Evolutionary conservation across 2,797 vertebrate species (phyloP).

Genomic region (Hapalemur alaotrensis): DNA sequence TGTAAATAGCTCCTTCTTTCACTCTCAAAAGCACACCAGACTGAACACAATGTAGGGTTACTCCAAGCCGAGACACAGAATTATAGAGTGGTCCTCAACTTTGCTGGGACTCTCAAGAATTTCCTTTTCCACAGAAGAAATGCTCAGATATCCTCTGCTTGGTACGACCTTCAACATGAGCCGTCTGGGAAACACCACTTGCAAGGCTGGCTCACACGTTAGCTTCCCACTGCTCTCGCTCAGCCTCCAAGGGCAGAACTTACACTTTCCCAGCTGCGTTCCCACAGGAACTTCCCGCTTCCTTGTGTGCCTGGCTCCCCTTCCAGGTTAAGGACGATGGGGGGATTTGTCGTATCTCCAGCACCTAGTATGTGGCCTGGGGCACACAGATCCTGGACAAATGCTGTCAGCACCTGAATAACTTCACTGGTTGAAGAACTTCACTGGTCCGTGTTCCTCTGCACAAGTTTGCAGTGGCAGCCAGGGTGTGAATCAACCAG

Average conservation of each 20-base stretch:
- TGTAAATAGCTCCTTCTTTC: background rate
- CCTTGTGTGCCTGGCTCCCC: background rate
- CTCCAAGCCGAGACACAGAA: background rate
- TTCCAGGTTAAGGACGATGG: background rate
- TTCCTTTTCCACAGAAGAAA: background rate
- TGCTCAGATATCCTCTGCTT: background rate
- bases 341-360: background rate
- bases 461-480: background rate
- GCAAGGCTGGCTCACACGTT: accelerated
- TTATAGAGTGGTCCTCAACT: background rate
- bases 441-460: background rate
- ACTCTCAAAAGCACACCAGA: background rate
- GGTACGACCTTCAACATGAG: accelerated
- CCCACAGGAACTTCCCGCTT: background rate
- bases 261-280: background rate
- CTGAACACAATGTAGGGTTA: accelerated
- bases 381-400: background rate
- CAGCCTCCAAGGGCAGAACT: background rate
- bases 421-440: accelerated
- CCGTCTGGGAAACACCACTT: background rate
- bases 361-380: background rate
- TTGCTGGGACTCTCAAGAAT: background rate
- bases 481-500: background rate
- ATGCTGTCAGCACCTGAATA: accelerated
- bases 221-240: background rate